phyloP scores from a whole-genome alignment of 2,113 vertebrate genomes.

The Polypterus bichir region DNA sequence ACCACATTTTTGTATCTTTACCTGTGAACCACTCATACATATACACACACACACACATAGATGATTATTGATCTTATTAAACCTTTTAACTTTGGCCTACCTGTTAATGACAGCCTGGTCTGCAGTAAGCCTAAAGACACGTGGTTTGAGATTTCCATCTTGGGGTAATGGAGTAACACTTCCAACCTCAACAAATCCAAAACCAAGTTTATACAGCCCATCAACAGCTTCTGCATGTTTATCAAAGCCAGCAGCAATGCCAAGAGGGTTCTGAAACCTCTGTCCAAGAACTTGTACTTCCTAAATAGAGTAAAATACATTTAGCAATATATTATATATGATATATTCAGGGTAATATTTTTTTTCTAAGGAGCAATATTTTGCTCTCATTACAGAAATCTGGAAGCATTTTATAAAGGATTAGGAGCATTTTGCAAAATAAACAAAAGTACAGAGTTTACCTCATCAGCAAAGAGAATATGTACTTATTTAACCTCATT shows the following conservation, averaged over 20 bases:
- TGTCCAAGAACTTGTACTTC: conserved; percentile 66
- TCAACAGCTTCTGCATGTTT: conserved; percentile 85
- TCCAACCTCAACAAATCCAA: conserved; percentile 91
- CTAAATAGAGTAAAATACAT: conserved; percentile 34
- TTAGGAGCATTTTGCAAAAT: too few relatives aligned
- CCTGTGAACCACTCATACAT: too few relatives aligned
- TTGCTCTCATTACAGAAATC: too few relatives aligned
- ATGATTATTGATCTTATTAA: background rate
- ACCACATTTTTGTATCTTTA: too few relatives aligned
- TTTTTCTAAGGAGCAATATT: too few relatives aligned
- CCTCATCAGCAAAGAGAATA: too few relatives aligned
- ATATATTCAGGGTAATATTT: too few relatives aligned
- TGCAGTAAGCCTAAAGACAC: conserved; percentile 69
- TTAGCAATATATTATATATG: too few relatives aligned
- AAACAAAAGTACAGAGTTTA: too few relatives aligned
- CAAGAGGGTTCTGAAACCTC: conserved; percentile 76
- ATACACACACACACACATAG: too few relatives aligned
- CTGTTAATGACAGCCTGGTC: conserved; percentile 85
- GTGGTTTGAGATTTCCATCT: conserved; percentile 79
- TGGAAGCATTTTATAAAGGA: too few relatives aligned
- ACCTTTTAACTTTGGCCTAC: conserved; percentile 31
- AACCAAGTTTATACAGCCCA: conserved; percentile 76
- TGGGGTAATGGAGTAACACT: conserved; percentile 83
- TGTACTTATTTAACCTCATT: too few relatives aligned
- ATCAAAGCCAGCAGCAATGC: conserved; percentile 89